Evolutionary conservation across 2,888 invertebrate genomes (phyloP).

Genomic region (Drosophila ustulata): DNA sequence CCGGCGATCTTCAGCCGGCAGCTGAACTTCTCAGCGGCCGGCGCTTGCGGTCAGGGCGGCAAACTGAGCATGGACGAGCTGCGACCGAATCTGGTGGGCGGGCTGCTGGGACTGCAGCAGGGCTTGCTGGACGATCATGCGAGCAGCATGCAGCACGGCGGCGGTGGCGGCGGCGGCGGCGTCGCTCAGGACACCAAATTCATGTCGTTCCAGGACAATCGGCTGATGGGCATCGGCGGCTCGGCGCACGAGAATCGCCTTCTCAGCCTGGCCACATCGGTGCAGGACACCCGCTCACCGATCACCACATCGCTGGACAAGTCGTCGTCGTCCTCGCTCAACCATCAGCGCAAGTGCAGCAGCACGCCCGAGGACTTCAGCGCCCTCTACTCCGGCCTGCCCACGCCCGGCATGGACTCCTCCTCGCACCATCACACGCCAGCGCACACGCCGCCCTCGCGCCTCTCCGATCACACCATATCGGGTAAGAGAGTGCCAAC

Average conservation of each 20-base stretch:
- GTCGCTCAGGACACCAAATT: constrained; percentile 85
- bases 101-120: constrained; percentile 91
- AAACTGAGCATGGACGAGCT: constrained; percentile 94
- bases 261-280: constrained; percentile 85
- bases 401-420: constrained; percentile 85
- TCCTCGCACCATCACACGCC: constrained; percentile 88
- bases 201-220: constrained; percentile 86
- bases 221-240: constrained; percentile 84
- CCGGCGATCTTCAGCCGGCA: constrained; percentile 96
- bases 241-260: constrained; percentile 84
- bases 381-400: constrained; percentile 91
- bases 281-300: constrained; percentile 86
- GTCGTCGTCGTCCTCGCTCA: constrained; percentile 85
- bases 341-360: constrained; percentile 89
- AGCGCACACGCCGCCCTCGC: constrained; percentile 89
- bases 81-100: constrained; percentile 92
- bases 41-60: constrained; percentile 89
- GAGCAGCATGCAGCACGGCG: constrained; percentile 85
- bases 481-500: constrained; percentile 85
- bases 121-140: constrained; percentile 93
- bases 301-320: constrained; percentile 85
- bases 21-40: constrained; percentile 91
- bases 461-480: constrained; percentile 87
- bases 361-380: constrained; percentile 95
- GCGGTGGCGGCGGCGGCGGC: constrained; percentile 59